Conservation (phyloP, 1,140 invertebrate genomes). For the Eufriesea mexicana region DNA sequence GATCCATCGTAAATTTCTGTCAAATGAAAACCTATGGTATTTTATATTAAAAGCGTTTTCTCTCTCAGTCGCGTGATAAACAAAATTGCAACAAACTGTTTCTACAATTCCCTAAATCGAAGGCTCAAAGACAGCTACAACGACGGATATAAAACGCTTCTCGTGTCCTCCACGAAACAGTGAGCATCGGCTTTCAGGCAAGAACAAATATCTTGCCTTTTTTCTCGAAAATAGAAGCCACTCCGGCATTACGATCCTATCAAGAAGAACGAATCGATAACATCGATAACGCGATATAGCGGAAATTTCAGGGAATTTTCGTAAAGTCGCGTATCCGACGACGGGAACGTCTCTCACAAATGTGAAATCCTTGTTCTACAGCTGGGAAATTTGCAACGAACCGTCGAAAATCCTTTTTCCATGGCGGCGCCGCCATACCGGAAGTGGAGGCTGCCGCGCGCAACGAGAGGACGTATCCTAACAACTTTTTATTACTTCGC, state of each 20-base stretch:
- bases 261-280: neutral
- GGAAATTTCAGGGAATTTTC: neutral
- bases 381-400: neutral
- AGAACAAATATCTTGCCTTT: neutral
- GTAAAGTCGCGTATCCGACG: too few species aligned
- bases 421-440: neutral
- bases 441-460: neutral
- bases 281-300: neutral
- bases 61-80: too few species aligned
- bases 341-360: neutral
- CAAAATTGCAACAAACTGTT: too few species aligned
- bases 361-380: neutral
- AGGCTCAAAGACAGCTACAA: neutral
- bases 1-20: too few species aligned
- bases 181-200: neutral
- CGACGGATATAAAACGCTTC: neutral
- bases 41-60: too few species aligned
- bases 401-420: constrained; percentile 11
- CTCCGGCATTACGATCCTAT: too few species aligned
- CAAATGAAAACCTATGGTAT: too few species aligned
- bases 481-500: constrained; percentile 24
- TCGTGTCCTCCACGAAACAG: neutral
- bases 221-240: neutral
- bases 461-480: neutral
- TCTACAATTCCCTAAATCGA: too few species aligned